These are phyloP conservation scores for Scolopax mira DNA, from an alignment of 2,113 vertebrate genomes.

Conservation along the genomic window DNA sequence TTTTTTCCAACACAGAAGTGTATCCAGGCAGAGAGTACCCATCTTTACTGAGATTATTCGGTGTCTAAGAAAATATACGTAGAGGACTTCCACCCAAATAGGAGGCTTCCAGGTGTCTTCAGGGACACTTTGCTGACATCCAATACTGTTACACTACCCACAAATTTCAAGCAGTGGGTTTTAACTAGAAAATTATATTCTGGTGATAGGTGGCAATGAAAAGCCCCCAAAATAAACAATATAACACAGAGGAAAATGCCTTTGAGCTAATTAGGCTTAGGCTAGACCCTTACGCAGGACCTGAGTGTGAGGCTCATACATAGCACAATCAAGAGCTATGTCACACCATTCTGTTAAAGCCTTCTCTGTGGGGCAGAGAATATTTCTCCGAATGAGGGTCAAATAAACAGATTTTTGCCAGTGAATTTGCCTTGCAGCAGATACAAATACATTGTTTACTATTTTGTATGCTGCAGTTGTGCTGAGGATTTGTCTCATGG, in stretches of 20 bases:
- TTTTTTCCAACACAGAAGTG: background rate
- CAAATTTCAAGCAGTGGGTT: background rate
- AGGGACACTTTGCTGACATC: background rate
- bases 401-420: background rate
- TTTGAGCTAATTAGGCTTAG: background rate
- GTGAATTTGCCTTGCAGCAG: background rate
- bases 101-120: background rate
- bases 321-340: background rate
- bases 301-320: background rate
- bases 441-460: background rate
- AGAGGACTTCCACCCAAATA: background rate
- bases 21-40: background rate
- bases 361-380: background rate
- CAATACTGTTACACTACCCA: background rate
- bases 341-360: background rate
- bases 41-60: background rate
- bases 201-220: background rate
- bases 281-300: background rate
- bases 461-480: background rate
- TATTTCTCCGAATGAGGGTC: background rate
- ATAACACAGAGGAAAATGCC: background rate
- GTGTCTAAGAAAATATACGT: background rate
- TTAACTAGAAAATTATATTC: background rate
- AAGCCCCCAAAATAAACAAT: background rate
- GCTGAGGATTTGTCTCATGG: background rate